Evolutionary conservation across 2,797 vertebrate species (phyloP).

Genomic region (Melanotaenia trifasciata): DNA sequence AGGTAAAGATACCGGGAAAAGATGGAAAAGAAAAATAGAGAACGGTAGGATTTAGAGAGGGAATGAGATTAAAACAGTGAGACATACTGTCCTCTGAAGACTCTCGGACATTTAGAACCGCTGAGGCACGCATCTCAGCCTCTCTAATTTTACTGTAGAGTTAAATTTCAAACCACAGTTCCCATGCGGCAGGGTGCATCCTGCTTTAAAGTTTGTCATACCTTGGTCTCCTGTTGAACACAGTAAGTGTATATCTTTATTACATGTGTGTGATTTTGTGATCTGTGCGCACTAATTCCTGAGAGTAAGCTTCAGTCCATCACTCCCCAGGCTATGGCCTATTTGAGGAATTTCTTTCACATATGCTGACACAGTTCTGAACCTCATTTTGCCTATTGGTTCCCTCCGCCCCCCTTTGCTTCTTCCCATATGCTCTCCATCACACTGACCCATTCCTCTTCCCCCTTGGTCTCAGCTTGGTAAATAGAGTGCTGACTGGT

Average conservation of each 20-base stretch:
- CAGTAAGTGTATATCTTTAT: constrained; percentile 20
- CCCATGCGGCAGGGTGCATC: constrained; percentile 44
- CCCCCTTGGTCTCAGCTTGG: constrained; percentile 23
- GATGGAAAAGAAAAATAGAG: constrained; percentile 1
- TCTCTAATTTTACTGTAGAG: constrained; percentile 82
- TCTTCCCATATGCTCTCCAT: constrained; percentile 38
- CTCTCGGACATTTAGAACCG: constrained; percentile 73
- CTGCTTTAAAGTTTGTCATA: constrained; percentile 55
- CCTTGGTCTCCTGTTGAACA: constrained; percentile 15
- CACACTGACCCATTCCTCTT: constrained; percentile 13
- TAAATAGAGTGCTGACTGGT: constrained; percentile 64
- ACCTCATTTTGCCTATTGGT: constrained; percentile 10
- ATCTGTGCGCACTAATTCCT: constrained; percentile 36
- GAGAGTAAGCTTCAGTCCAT: constrained; percentile 56
- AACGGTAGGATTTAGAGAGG: constrained; percentile 18
- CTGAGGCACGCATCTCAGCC: constrained; percentile 70
- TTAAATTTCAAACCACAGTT: constrained; percentile 78
- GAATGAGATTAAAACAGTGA: constrained; percentile 30
- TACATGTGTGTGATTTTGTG: constrained; percentile 34
- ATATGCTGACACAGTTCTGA: constrained; percentile 77
- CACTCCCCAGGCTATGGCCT: constrained; percentile 70
- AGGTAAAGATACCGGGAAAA: neutral
- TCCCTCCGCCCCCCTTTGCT: constrained; percentile 24
- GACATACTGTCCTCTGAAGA: constrained; percentile 46
- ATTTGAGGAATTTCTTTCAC: constrained; percentile 74